A percentile compares a stretch with the other conserved stretches of the same genome.
phyloP scores from a whole-genome alignment of 1,140 invertebrate genomes.

The Teleopsis dalmanni region DNA sequence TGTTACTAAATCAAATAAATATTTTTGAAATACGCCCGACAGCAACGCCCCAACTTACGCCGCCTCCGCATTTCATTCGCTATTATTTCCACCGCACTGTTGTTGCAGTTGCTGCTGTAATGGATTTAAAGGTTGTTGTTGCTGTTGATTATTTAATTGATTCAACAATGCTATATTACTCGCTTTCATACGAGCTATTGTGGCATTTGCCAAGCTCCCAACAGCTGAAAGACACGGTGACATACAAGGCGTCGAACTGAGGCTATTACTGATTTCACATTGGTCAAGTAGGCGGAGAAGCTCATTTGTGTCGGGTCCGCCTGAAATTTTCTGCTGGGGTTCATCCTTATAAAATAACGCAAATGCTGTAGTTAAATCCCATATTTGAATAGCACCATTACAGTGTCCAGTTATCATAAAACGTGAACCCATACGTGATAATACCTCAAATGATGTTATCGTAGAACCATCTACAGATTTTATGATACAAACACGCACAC shows the following conservation, averaged over 20 bases:
- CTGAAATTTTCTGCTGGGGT: conserved; percentile 55
- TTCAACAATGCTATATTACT: conserved; percentile 67
- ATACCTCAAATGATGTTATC: conserved; percentile 93
- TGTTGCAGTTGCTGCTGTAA: conserved; percentile 16
- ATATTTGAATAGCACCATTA: conserved; percentile 94
- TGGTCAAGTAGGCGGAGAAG: conserved; percentile 84
- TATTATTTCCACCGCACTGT: conserved; percentile 21
- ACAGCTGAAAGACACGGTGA: conserved; percentile 64
- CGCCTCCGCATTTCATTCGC: conserved; percentile 42
- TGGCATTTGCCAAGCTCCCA: conserved; percentile 41
- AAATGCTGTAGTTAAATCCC: conserved; percentile 93
- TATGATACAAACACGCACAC: conserved; percentile 86
- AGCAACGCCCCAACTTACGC: conserved; percentile 30
- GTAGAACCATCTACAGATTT: conserved; percentile 89
- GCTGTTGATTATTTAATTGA: conserved; percentile 38
- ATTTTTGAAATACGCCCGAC: conserved; percentile 43
- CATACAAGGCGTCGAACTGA: conserved; percentile 76
- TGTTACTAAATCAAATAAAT: too few relatives aligned
- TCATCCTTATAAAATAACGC: conserved; percentile 67
- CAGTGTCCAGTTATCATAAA: conserved; percentile 94
- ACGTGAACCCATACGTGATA: conserved; percentile 81
- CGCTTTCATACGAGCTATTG: conserved; percentile 60
- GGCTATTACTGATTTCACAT: conserved; percentile 81
- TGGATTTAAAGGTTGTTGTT: conserved; percentile 5
- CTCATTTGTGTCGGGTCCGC: conserved; percentile 85